Percentiles rank a stretch among this genome's conserved stretches.
phyloP scores from a whole-genome alignment of 2,797 vertebrate genomes.

The Hemitrygon akajei region DNA sequence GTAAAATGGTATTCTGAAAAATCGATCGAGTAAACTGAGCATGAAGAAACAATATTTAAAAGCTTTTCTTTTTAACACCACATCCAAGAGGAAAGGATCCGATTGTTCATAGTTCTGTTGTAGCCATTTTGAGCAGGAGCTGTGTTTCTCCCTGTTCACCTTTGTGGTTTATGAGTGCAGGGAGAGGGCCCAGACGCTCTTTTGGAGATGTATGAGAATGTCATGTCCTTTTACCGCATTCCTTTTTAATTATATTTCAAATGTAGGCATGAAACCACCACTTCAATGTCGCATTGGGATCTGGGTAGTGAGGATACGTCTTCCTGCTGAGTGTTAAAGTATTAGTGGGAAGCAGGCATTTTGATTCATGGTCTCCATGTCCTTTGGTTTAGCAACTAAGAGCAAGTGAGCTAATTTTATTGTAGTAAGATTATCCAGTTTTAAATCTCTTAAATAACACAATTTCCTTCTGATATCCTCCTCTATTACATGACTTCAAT shows the following conservation, averaged over 20 bases:
- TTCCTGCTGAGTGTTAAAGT: neutral
- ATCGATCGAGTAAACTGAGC: neutral
- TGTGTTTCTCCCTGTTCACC: neutral
- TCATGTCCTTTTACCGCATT: neutral
- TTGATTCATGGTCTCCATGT: neutral
- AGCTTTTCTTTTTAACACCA: neutral
- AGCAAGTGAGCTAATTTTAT: neutral
- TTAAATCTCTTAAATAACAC: neutral
- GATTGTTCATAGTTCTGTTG: too few species aligned
- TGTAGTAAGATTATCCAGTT: neutral
- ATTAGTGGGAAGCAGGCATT: neutral
- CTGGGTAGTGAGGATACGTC: neutral
- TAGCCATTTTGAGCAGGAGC: too few species aligned
- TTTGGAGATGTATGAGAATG: neutral
- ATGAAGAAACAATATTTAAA: neutral
- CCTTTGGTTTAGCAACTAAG: neutral
- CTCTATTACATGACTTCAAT: neutral
- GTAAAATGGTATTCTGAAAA: slow-evolving; percentile 41
- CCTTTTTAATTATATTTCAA: neutral
- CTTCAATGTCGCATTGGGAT: neutral
- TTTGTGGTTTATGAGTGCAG: neutral
- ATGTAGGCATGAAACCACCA: neutral
- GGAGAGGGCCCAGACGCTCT: neutral
- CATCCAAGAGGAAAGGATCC: neutral
- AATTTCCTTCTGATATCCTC: neutral